Evolutionary conservation across 2,113 vertebrate species (phyloP).

Genomic region (Merops nubicus): DNA sequence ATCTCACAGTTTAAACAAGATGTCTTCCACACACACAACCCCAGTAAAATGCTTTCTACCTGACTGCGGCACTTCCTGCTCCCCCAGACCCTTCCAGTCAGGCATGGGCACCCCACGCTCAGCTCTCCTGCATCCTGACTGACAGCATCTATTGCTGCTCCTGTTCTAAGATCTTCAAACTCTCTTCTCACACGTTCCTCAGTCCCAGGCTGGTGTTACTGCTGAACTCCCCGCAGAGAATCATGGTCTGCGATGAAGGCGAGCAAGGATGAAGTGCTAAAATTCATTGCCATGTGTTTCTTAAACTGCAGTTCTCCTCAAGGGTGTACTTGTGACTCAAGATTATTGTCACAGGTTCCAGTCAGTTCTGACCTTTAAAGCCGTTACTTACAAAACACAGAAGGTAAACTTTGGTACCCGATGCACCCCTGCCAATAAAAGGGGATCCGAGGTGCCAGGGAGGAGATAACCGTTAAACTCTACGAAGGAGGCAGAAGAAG

Average conservation of each 20-base stretch:
- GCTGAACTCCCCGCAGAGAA: background rate
- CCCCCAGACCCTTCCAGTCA: background rate
- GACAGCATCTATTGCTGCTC: background rate
- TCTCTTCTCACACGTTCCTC: background rate
- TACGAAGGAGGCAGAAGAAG: background rate
- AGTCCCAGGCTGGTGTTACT: background rate
- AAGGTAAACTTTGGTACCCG: background rate
- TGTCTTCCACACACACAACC: background rate
- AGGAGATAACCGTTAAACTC: background rate
- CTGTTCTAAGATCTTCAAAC: background rate
- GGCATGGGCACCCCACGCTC: rapidly evolving
- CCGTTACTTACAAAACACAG: background rate
- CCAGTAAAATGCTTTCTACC: background rate
- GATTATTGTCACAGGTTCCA: background rate
- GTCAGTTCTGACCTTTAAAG: background rate
- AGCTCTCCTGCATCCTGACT: background rate
- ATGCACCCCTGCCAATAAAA: background rate
- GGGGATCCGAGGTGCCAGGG: too few relatives aligned
- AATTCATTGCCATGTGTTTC: background rate
- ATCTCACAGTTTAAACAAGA: background rate
- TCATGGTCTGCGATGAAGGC: background rate
- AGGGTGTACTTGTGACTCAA: background rate
- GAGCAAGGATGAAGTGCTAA: background rate
- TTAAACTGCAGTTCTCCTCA: background rate
- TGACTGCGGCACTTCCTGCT: background rate